Percentiles rank a stretch among this genome's conserved stretches.
These are phyloP conservation scores for Spea bombifrons DNA, from an alignment of 2,113 vertebrate genomes.

Conservation along the genomic window DNA sequence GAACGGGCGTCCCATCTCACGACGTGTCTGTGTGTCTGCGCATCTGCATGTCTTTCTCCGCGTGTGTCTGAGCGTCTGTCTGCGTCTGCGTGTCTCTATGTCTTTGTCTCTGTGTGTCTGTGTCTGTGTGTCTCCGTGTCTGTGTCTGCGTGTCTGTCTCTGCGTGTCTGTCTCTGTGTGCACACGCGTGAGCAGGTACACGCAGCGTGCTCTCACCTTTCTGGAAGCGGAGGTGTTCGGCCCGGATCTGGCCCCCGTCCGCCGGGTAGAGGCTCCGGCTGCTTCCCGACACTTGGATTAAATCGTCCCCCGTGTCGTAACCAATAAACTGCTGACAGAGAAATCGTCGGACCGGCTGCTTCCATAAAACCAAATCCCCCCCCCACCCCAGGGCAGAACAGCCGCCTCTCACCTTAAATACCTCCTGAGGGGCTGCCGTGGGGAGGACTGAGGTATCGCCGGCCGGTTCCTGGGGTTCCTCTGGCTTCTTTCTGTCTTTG, in stretches of 20 bases:
- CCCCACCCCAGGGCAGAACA: not conserved
- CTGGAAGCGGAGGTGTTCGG: slow-evolving; percentile 75
- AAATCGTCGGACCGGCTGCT: not conserved
- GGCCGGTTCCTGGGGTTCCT: slow-evolving; percentile 47
- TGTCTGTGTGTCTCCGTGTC: no score
- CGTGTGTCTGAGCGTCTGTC: not conserved
- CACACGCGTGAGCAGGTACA: not conserved
- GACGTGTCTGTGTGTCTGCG: no score
- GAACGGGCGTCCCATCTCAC: not conserved
- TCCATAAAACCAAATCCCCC: no score
- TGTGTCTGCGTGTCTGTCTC: no score
- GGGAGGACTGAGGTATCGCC: not conserved
- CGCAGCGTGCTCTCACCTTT: slow-evolving; percentile 69
- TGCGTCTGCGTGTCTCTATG: not conserved
- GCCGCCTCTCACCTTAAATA: slow-evolving; percentile 58
- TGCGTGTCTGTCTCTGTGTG: not conserved
- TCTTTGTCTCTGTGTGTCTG: not conserved
- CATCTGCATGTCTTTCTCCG: no score
- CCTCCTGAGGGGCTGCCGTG: slow-evolving; percentile 32
- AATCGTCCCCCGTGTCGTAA: slow-evolving; percentile 74
- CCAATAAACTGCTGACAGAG: slow-evolving; percentile 73
- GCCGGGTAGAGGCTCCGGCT: slow-evolving; percentile 76
- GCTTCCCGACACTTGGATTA: slow-evolving; percentile 76
- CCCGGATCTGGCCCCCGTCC: slow-evolving; percentile 83
- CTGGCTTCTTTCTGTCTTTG: slow-evolving; percentile 53